These are phyloP conservation scores for Eupithecia vulgata DNA, from an alignment of 2,888 invertebrate species.

Conservation along the genomic window DNA sequence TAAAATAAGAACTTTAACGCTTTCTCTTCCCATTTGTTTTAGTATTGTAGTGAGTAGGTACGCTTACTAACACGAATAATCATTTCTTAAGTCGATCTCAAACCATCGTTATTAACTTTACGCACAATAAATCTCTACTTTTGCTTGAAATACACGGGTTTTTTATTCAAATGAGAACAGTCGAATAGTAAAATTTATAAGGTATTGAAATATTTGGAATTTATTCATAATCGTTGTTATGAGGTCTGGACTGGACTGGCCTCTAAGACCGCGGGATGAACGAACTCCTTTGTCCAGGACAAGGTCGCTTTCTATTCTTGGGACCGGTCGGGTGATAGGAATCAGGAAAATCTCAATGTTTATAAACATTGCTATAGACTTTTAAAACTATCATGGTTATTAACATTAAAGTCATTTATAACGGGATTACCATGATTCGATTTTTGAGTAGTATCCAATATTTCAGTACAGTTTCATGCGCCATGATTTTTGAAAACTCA, in stretches of 20 bases:
- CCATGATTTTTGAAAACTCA: too few relatives aligned
- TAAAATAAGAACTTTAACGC: constrained; percentile 15
- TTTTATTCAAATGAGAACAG: constrained; percentile 40
- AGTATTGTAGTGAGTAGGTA: not conserved
- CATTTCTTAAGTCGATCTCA: not conserved
- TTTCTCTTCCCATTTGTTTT: constrained; percentile 28
- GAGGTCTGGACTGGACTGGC: constrained; percentile 41
- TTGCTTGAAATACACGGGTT: constrained; percentile 27
- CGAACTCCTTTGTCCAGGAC: constrained; percentile 68
- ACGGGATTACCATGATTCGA: too few relatives aligned
- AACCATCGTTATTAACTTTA: constrained; percentile 20
- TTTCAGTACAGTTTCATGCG: too few relatives aligned
- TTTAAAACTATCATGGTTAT: too few relatives aligned
- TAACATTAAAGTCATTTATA: too few relatives aligned
- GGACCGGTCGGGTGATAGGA: constrained; percentile 63
- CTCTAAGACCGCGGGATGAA: constrained; percentile 63
- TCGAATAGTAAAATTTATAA: constrained; percentile 25
- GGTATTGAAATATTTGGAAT: constrained; percentile 23
- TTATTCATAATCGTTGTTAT: constrained; percentile 40
- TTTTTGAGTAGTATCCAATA: too few relatives aligned
- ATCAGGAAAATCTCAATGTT: constrained; percentile 51
- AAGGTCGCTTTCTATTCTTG: constrained; percentile 76
- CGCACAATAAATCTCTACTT: constrained; percentile 33
- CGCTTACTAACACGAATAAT: not conserved
- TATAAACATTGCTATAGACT: constrained; percentile 27